Conservation (phyloP, 2,888 invertebrate species). For the Phlogophora meticulosa region DNA sequence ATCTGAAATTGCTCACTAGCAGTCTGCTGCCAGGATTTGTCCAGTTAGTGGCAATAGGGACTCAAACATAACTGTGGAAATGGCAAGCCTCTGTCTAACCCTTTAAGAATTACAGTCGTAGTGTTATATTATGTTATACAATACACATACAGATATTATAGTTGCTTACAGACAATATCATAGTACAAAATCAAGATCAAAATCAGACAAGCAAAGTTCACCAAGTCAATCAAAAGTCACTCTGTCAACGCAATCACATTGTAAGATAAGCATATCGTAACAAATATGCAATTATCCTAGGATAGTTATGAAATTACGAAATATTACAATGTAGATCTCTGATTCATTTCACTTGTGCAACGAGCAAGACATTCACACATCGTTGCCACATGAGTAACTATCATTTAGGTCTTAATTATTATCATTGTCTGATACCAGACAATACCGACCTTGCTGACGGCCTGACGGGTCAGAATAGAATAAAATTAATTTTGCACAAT, state of each 20-base stretch:
- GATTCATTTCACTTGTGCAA: conserved; percentile 57
- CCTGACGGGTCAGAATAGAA: conserved; percentile 7
- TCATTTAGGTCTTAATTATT: conserved; percentile 41
- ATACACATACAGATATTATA: too few relatives aligned
- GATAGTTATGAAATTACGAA: conserved; percentile 51
- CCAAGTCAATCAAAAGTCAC: conserved; percentile 29
- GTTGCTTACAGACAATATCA: too few relatives aligned
- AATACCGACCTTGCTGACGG: conserved; percentile 36
- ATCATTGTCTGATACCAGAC: conserved; percentile 48
- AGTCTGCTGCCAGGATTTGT: too few relatives aligned
- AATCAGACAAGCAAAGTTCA: conserved; percentile 42
- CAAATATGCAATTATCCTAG: conserved; percentile 56
- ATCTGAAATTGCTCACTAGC: too few relatives aligned
- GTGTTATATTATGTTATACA: too few relatives aligned
- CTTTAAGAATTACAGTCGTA: too few relatives aligned
- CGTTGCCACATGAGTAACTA: conserved; percentile 48
- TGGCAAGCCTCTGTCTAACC: too few relatives aligned
- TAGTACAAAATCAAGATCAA: conserved; percentile 7
- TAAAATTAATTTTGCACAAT: conserved; percentile 39
- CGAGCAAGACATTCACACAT: conserved; percentile 60
- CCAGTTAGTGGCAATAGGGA: too few relatives aligned
- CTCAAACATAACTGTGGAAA: too few relatives aligned
- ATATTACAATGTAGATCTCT: conserved; percentile 41
- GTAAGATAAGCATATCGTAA: conserved; percentile 42
- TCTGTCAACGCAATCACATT: conserved; percentile 34